Percentiles rank a stretch among this genome's conserved stretches.
Evolutionary conservation across 1,140 invertebrate species (phyloP).

Genomic region (Cydia pomonella): DNA sequence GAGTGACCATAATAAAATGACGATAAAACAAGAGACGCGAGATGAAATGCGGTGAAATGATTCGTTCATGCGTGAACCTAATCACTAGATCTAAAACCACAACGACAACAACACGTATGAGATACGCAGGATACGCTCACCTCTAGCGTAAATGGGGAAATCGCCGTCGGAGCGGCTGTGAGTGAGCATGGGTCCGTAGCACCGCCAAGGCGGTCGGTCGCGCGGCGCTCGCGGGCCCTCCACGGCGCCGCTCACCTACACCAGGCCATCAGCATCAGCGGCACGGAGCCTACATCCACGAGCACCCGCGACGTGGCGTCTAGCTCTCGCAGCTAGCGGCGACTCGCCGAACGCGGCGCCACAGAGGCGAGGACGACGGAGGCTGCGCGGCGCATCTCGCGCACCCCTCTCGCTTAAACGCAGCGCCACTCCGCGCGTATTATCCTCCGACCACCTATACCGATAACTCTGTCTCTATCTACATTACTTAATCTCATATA

Average conservation of each 20-base stretch:
- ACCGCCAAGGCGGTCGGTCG: conserved; percentile 77
- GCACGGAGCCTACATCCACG: conserved; percentile 58
- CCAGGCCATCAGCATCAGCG: conserved; percentile 61
- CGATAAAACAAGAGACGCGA: conserved; percentile 19
- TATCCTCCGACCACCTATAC: conserved; percentile 29
- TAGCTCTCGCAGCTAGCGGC: conserved; percentile 54
- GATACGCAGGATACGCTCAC: conserved; percentile 54
- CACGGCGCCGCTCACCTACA: conserved; percentile 71
- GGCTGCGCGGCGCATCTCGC: conserved; percentile 75
- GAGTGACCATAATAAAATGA: conserved; percentile 14
- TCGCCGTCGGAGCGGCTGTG: conserved; percentile 91
- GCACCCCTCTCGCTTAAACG: conserved; percentile 63
- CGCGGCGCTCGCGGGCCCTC: conserved; percentile 73
- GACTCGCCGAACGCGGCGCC: conserved; percentile 65
- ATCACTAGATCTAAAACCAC: conserved; percentile 35
- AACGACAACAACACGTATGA: conserved; percentile 39
- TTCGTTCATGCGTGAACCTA: conserved; percentile 23
- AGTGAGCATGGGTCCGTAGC: conserved; percentile 86
- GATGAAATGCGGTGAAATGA: conserved; percentile 26
- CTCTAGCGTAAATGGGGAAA: conserved; percentile 87
- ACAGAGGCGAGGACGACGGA: conserved; percentile 60
- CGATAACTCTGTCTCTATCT: neutral
- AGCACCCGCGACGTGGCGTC: conserved; percentile 52
- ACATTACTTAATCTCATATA: conserved; percentile 22
- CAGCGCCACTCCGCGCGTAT: conserved; percentile 34